Conservation (phyloP, 2,113 vertebrate species). For the Bujurquina vittata region DNA sequence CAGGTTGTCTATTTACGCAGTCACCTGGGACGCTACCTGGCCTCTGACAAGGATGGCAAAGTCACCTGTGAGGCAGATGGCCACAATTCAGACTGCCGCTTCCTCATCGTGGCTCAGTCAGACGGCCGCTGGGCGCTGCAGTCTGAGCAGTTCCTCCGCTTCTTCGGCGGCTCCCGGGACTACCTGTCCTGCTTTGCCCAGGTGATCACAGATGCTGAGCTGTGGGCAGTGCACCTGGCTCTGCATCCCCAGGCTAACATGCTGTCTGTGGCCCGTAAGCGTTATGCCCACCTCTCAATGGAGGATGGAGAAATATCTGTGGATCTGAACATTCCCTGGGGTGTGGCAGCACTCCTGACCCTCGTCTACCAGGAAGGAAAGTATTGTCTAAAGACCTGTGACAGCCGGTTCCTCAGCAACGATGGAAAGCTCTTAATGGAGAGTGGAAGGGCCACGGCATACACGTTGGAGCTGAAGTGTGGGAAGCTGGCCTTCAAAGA, state of each 20-base stretch:
- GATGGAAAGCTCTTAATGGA: constrained; percentile 87
- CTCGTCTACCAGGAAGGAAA: constrained; percentile 89
- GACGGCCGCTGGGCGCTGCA: constrained; percentile 95
- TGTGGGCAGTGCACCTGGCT: constrained; percentile 94
- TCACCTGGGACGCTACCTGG: constrained; percentile 93
- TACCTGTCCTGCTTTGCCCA: constrained; percentile 94
- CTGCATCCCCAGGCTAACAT: constrained; percentile 94
- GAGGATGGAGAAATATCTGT: constrained; percentile 89
- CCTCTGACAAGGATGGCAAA: constrained; percentile 89
- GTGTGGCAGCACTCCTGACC: constrained; percentile 91
- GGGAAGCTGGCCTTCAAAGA: constrained; percentile 96
- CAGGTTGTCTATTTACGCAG: constrained; percentile 90
- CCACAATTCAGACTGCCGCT: constrained; percentile 85
- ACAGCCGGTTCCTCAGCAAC: constrained; percentile 90
- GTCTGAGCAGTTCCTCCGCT: constrained; percentile 89
- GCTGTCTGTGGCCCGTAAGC: constrained; percentile 90
- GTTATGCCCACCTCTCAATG: constrained; percentile 90
- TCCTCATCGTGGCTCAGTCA: constrained; percentile 89
- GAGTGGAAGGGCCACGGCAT: constrained; percentile 82
- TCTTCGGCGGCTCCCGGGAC: constrained; percentile 90
- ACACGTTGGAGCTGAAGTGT: constrained; percentile 92
- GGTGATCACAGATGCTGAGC: constrained; percentile 85
- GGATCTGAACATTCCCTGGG: constrained; percentile 93
- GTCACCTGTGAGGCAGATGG: constrained; percentile 89
- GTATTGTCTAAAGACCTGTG: constrained; percentile 91